Conservation (phyloP, 2,113 vertebrate genomes). For the Megaceryle torquata region DNA sequence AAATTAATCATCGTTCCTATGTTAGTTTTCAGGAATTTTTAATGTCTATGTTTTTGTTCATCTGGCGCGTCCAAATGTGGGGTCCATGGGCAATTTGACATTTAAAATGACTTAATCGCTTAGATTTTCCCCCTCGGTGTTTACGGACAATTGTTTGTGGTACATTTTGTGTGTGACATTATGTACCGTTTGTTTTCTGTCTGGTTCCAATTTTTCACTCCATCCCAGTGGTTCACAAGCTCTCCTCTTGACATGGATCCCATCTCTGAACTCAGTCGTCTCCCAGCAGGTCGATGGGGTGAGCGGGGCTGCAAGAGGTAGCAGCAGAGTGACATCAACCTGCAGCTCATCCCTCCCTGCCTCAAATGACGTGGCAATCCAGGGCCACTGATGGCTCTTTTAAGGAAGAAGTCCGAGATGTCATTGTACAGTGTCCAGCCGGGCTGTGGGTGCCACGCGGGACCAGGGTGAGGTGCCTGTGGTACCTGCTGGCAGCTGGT, state of each 20-base stretch:
- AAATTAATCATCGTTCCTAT: conserved; percentile 49
- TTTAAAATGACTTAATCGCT: conserved; percentile 42
- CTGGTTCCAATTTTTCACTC: not conserved
- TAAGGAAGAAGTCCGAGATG: accelerated
- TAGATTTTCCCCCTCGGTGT: not conserved
- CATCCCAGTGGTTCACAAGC: not conserved
- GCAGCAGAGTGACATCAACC: not conserved
- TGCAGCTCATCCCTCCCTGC: not conserved
- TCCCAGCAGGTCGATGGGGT: accelerated
- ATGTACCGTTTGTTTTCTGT: accelerated
- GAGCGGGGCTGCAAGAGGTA: not conserved
- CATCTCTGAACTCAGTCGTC: accelerated
- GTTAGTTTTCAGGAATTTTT: conserved; percentile 54
- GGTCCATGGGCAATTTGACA: conserved; percentile 21
- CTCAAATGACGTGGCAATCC: accelerated
- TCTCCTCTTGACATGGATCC: not conserved
- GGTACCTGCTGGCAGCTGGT: not conserved
- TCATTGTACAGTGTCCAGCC: accelerated
- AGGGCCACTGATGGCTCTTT: accelerated
- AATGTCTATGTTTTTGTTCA: conserved; percentile 29
- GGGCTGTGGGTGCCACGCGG: accelerated
- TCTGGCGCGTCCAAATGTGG: conserved; percentile 31
- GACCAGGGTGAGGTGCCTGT: not conserved
- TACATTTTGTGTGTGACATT: not conserved
- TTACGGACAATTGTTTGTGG: not conserved